A percentile compares a stretch with the other conserved stretches of the same genome.
phyloP scores from a whole-genome alignment of 2,888 invertebrate genomes.

The Digitonthophagus gazella region DNA sequence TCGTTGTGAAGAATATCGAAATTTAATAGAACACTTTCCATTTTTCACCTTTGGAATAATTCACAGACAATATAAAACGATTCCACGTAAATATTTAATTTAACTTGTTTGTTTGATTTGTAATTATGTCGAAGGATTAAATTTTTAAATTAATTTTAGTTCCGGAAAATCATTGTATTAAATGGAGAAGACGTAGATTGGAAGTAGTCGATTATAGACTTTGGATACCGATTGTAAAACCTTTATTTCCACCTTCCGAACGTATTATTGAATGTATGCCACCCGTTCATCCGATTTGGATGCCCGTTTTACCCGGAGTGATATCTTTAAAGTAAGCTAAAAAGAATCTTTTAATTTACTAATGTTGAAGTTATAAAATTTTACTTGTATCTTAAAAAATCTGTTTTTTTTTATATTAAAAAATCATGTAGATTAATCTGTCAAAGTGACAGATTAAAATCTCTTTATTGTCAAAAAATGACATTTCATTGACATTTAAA shows the following conservation, averaged over 20 bases:
- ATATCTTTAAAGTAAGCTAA: slow-evolving; percentile 34
- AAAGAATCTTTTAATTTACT: slow-evolving; percentile 3
- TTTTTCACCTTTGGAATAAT: slow-evolving; percentile 30
- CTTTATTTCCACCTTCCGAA: background rate
- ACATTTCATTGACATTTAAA: too few species aligned
- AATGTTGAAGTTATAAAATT: too few species aligned
- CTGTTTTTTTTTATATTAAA: too few species aligned
- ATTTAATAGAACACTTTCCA: slow-evolving; percentile 29
- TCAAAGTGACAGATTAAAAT: background rate
- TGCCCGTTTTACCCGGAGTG: slow-evolving; percentile 36
- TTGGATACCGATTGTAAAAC: slow-evolving; percentile 22
- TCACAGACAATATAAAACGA: background rate
- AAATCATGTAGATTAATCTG: too few species aligned
- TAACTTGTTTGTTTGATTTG: background rate
- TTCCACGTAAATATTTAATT: background rate
- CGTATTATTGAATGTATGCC: background rate
- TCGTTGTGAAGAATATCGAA: slow-evolving; percentile 33
- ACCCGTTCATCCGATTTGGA: slow-evolving; percentile 34
- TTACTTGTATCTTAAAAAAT: too few species aligned
- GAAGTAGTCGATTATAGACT: slow-evolving; percentile 20
- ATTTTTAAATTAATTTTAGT: slow-evolving; percentile 27
- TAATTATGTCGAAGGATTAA: background rate
- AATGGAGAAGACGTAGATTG: slow-evolving; percentile 28
- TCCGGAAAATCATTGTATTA: slow-evolving; percentile 30
- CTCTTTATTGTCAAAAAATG: too few species aligned